These are phyloP conservation scores for Cydia pomonella DNA, from an alignment of 1,140 invertebrate genomes.

Conservation along the genomic window DNA sequence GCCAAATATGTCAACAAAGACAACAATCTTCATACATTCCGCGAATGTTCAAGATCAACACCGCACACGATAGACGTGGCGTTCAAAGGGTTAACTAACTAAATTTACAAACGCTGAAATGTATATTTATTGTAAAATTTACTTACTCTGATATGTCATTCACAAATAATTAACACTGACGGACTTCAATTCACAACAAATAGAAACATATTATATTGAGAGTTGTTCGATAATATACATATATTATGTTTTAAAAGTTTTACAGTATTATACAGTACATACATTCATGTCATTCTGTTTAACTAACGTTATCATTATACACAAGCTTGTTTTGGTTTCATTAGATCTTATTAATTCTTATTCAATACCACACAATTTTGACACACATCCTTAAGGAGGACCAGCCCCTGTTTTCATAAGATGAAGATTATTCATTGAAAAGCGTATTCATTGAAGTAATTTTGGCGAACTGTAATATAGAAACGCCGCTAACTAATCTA, in stretches of 20 bases:
- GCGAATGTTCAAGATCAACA: too few species aligned
- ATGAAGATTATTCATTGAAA: slow-evolving; percentile 47
- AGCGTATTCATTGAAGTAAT: slow-evolving; percentile 39
- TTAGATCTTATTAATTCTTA: slow-evolving; percentile 17
- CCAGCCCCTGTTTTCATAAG: slow-evolving; percentile 63
- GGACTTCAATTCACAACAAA: neutral
- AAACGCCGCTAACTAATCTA: slow-evolving; percentile 64
- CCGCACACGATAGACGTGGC: too few species aligned
- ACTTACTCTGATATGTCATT: neutral
- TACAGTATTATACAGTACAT: neutral
- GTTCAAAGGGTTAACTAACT: too few species aligned
- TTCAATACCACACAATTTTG: slow-evolving; percentile 36
- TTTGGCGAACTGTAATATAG: slow-evolving; percentile 37
- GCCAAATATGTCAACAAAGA: too few species aligned
- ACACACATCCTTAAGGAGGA: slow-evolving; percentile 45
- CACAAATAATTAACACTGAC: neutral
- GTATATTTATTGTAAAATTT: neutral
- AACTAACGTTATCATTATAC: neutral
- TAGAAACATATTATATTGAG: neutral
- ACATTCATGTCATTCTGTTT: neutral
- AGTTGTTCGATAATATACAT: neutral
- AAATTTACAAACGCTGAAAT: too few species aligned
- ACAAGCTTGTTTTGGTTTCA: slow-evolving; percentile 9
- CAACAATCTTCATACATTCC: too few species aligned
- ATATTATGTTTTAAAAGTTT: too few species aligned